A percentile compares a stretch with the other conserved stretches of the same genome.
phyloP scores from a whole-genome alignment of 1,140 invertebrate genomes.

The Heliconius nattereri region DNA sequence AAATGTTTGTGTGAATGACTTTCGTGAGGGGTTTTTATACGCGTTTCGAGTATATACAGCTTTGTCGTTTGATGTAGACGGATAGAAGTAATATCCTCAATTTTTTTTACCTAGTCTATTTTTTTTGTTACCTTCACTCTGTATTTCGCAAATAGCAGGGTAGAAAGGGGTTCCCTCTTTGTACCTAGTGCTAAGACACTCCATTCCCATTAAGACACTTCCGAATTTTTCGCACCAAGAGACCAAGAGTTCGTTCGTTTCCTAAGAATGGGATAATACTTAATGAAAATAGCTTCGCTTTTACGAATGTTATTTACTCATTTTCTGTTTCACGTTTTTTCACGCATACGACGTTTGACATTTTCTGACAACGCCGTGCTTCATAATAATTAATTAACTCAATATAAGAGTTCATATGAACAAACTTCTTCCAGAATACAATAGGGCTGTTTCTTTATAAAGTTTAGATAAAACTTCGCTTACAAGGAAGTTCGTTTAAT shows the following conservation, averaged over 20 bases:
- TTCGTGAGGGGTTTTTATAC: conserved; percentile 3
- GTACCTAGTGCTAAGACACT: too few species aligned
- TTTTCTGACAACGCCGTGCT: neutral
- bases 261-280: too few species aligned
- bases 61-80: conserved; percentile 8
- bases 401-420: neutral
- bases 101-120: neutral
- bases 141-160: too few species aligned
- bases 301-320: too few species aligned
- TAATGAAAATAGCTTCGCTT: too few species aligned
- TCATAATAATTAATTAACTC: neutral
- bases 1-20: conserved; percentile 2
- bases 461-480: conserved; percentile 3
- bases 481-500: conserved; percentile 1
- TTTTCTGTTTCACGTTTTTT: neutral
- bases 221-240: too few species aligned
- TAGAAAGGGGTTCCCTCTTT: too few species aligned
- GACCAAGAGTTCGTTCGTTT: too few species aligned
- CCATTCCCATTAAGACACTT: too few species aligned
- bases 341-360: too few species aligned
- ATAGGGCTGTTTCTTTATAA: neutral
- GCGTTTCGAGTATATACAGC: neutral
- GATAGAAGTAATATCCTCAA: neutral
- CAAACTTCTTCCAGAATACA: neutral
- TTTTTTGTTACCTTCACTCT: neutral